Percentiles rank a stretch among this genome's conserved stretches.
These are phyloP conservation scores for Oreocharis arfaki DNA, from an alignment of 2,113 vertebrate species.

Conservation along the genomic window DNA sequence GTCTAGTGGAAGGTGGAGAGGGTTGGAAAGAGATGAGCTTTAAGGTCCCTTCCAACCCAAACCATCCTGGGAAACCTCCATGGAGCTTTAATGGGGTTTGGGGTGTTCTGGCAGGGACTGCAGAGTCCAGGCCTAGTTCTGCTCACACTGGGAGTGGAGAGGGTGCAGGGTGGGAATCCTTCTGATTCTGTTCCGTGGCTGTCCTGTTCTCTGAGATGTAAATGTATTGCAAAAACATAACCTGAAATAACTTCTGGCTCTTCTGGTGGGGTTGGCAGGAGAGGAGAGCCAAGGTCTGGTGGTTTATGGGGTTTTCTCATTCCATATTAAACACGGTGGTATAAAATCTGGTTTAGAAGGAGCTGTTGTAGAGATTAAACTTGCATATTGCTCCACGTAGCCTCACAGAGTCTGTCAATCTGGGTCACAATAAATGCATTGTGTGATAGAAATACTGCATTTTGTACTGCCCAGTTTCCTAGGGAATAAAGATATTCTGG, in stretches of 20 bases:
- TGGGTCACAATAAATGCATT: not conserved
- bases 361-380: not conserved
- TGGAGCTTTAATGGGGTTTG: not conserved
- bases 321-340: not conserved
- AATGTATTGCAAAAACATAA: not conserved
- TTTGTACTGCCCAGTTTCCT: not conserved
- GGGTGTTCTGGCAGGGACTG: not conserved
- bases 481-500: not conserved
- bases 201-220: not conserved
- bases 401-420: not conserved
- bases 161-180: not conserved
- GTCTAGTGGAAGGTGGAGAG: rapidly evolving
- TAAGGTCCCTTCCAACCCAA: not conserved
- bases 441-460: not conserved
- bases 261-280: not conserved
- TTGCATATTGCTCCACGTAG: not conserved
- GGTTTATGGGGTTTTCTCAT: not conserved
- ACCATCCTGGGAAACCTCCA: not conserved
- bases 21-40: not conserved
- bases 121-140: not conserved
- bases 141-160: not conserved
- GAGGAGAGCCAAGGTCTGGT: not conserved
- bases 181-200: not conserved
- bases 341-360: not conserved
- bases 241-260: not conserved